A percentile compares a stretch with the other conserved stretches of the same genome.
Evolutionary conservation across 2,888 invertebrate species (phyloP).

Genomic region (Myopa tessellatipennis): DNA sequence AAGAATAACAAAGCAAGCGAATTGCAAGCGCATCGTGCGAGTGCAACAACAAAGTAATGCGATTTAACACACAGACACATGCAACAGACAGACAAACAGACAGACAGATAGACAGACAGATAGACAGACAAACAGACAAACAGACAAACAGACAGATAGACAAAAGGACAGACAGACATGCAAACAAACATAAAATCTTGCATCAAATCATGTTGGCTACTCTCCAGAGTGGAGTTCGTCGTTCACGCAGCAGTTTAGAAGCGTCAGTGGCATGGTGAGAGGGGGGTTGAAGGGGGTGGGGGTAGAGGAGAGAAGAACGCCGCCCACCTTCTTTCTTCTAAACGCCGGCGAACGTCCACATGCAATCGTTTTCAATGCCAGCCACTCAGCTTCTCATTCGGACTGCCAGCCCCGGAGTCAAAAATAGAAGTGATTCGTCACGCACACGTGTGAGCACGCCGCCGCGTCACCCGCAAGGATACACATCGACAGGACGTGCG

Average conservation of each 20-base stretch:
- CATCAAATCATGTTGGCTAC: conserved; percentile 18
- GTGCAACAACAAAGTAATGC: background rate
- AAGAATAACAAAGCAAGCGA: background rate
- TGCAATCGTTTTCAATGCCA: conserved; percentile 10
- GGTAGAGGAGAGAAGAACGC: too few relatives aligned
- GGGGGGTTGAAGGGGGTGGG: too few relatives aligned
- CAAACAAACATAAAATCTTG: background rate
- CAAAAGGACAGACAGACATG: background rate
- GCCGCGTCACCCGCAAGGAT: background rate
- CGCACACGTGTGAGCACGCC: conserved; percentile 48
- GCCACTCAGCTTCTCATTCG: background rate
- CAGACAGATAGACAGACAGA: background rate
- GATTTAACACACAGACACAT: conserved; percentile 22
- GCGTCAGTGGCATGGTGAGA: too few relatives aligned
- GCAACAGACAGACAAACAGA: background rate
- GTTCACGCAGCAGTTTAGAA: background rate
- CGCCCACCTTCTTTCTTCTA: too few relatives aligned
- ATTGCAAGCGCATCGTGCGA: background rate
- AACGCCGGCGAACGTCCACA: background rate
- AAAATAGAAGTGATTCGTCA: conserved; percentile 46
- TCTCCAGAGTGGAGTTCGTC: conserved; percentile 26
- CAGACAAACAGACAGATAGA: background rate
- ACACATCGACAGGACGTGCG: background rate
- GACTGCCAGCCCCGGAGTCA: background rate
- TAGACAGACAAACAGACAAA: background rate